phyloP scores from a whole-genome alignment of 2,797 vertebrate genomes.

The Coregonus sp. region DNA sequence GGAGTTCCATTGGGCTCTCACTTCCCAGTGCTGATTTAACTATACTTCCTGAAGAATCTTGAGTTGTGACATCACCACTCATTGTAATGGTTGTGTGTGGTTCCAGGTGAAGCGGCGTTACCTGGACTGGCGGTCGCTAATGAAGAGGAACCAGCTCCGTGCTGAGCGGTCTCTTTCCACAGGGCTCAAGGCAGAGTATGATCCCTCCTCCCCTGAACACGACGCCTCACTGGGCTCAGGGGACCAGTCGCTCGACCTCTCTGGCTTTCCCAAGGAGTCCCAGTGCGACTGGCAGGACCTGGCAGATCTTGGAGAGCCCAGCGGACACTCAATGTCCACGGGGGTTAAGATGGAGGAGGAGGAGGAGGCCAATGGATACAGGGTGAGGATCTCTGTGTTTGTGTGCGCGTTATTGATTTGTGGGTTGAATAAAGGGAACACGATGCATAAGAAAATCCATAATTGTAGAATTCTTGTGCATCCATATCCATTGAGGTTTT shows the following conservation, averaged over 20 bases:
- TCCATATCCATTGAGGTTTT: too few species aligned
- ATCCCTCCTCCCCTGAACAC: slow-evolving; percentile 86
- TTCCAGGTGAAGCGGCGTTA: slow-evolving; percentile 86
- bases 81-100: not conserved
- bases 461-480: too few species aligned
- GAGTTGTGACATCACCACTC: not conserved
- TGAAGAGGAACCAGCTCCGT: slow-evolving; percentile 90
- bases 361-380: slow-evolving; percentile 83
- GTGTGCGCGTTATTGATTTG: not conserved
- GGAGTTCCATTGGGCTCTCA: not conserved
- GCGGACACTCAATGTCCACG: slow-evolving; percentile 67
- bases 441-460: too few species aligned
- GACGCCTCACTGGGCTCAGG: slow-evolving; percentile 82
- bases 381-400: slow-evolving; percentile 66
- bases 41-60: not conserved
- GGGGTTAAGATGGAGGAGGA: slow-evolving; percentile 90
- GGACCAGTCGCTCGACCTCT: slow-evolving; percentile 87
- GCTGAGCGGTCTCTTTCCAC: slow-evolving; percentile 81
- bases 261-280: slow-evolving; percentile 81
- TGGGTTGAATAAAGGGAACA: too few species aligned
- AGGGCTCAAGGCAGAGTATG: slow-evolving; percentile 83
- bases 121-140: slow-evolving; percentile 89
- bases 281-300: slow-evolving; percentile 90
- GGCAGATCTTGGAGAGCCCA: slow-evolving; percentile 81
- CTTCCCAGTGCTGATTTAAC: not conserved